Evolutionary conservation across 2,113 vertebrate species (phyloP).

Genomic region (Pomatostomus ruficeps): DNA sequence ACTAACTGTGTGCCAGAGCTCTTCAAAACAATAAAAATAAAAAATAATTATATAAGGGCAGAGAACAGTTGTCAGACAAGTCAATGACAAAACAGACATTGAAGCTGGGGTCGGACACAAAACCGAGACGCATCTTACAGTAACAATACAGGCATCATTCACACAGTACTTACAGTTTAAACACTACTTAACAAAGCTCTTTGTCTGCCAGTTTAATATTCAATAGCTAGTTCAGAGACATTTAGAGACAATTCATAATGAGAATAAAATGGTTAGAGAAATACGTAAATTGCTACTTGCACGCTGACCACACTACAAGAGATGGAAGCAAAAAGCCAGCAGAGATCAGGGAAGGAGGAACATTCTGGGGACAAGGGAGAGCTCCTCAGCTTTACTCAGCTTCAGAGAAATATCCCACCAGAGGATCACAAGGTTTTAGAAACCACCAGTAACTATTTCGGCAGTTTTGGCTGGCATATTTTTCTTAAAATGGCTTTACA

Average conservation of each 20-base stretch:
- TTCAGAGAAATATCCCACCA: neutral
- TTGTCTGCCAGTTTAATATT: neutral
- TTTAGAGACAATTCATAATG: neutral
- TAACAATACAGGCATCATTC: neutral
- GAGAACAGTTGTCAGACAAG: neutral
- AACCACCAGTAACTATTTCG: neutral
- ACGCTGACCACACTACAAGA: neutral
- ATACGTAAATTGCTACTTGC: accelerated
- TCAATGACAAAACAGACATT: neutral
- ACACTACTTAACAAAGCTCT: neutral
- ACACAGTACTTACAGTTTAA: neutral
- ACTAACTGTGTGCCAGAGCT: constrained; percentile 67
- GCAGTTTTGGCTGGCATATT: neutral
- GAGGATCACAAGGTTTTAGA: neutral
- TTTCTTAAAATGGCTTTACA: neutral
- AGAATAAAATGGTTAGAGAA: neutral
- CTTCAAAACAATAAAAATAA: constrained; percentile 41
- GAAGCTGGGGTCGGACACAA: neutral
- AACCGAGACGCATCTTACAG: neutral
- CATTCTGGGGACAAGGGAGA: neutral
- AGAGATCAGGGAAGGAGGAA: neutral
- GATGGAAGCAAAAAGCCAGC: neutral
- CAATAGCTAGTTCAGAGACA: neutral
- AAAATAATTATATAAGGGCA: neutral
- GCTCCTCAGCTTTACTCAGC: neutral